Evolutionary conservation across 1,140 invertebrate genomes (phyloP).

Genomic region (Scaptomyza montana): DNA sequence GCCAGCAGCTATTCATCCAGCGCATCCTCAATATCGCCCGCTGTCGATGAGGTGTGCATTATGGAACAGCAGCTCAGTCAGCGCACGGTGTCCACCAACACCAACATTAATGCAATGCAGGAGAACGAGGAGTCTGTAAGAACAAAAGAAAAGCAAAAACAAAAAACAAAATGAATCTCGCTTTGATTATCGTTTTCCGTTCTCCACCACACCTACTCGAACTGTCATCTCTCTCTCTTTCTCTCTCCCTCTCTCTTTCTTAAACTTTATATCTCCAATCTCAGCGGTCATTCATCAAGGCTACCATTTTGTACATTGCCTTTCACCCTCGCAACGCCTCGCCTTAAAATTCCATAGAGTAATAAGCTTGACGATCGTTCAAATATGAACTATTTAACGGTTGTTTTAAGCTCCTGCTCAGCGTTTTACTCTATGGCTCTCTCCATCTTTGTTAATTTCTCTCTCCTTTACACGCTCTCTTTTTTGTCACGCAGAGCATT

Average conservation of each 20-base stretch:
- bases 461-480: conserved; percentile 10
- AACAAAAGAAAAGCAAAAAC: conserved; percentile 26
- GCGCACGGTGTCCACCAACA: conserved; percentile 34
- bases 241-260: background rate
- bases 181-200: conserved; percentile 47
- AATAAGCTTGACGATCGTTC: background rate
- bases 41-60: conserved; percentile 41
- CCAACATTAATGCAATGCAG: conserved; percentile 12
- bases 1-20: conserved; percentile 45
- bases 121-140: conserved; percentile 63
- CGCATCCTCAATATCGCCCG: conserved; percentile 46
- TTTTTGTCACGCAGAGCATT: conserved; percentile 19
- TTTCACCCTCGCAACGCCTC: conserved; percentile 12
- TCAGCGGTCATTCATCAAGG: conserved; percentile 60
- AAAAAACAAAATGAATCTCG: conserved; percentile 19
- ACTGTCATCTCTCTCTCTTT: conserved; percentile 25
- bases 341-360: conserved; percentile 3
- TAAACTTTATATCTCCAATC: background rate
- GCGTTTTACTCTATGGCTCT: background rate
- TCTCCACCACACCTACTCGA: conserved; percentile 28
- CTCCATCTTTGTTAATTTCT: conserved; percentile 16
- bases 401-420: background rate
- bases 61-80: conserved; percentile 41
- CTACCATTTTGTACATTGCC: conserved; percentile 64
- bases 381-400: background rate